These are phyloP conservation scores for Eriocheir sinensis DNA, from an alignment of 1,140 invertebrate species.

Conservation along the genomic window DNA sequence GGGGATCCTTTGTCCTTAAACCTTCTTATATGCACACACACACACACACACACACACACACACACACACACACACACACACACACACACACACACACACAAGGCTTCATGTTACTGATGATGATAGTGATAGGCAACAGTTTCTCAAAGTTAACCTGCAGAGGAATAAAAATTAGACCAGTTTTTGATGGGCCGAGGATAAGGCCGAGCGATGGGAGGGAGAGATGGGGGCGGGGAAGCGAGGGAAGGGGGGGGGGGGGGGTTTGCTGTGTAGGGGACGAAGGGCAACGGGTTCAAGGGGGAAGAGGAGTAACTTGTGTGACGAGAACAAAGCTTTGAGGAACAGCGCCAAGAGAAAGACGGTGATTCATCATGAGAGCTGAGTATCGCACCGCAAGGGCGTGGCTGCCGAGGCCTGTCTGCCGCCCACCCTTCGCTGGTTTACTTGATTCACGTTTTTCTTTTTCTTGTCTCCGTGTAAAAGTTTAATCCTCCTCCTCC, in stretches of 20 bases:
- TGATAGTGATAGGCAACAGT: neutral
- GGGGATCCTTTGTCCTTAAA: neutral
- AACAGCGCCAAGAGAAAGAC: neutral
- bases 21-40: neutral
- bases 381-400: neutral
- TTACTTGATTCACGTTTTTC: neutral
- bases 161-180: conserved; percentile 45
- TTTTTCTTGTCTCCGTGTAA: neutral
- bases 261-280: neutral
- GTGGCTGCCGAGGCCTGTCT: neutral
- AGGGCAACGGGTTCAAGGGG: neutral
- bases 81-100: conserved; percentile 53
- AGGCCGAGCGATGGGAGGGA: conserved; percentile 5
- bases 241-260: neutral
- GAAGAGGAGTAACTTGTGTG: neutral
- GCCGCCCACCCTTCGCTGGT: neutral
- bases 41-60: neutral
- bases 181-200: conserved; percentile 36
- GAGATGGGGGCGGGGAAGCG: neutral
- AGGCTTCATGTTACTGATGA: conserved; percentile 4
- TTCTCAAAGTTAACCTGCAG: neutral
- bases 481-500: neutral
- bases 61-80: conserved; percentile 39
- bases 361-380: conserved; percentile 12
- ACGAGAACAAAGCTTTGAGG: neutral